phyloP scores from a whole-genome alignment of 2,888 invertebrate species.

The Drosophila formosana region DNA sequence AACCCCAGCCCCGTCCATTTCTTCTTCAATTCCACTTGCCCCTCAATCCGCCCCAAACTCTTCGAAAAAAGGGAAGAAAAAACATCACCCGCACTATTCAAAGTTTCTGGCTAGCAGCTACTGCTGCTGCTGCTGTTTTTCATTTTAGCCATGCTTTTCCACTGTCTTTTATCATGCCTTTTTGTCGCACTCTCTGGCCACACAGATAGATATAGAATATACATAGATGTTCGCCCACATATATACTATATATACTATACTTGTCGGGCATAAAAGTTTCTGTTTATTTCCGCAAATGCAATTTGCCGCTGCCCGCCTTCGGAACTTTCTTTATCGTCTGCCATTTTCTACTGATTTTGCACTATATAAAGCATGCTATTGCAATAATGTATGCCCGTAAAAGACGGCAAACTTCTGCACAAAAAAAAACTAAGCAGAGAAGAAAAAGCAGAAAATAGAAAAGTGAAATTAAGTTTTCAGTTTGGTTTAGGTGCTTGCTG shows the following conservation, averaged over 20 bases:
- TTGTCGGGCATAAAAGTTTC: conserved; percentile 68
- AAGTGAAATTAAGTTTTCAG: conserved; percentile 76
- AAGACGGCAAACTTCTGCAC: conserved; percentile 46
- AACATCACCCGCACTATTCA: conserved; percentile 65
- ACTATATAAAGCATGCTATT: conserved; percentile 76
- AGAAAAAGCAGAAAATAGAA: conserved; percentile 38
- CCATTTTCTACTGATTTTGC: conserved; percentile 78
- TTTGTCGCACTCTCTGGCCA: conserved; percentile 37
- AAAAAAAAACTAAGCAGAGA: conserved; percentile 11
- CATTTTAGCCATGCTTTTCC: conserved; percentile 59
- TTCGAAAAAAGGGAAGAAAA: neutral
- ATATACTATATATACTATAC: conserved; percentile 25
- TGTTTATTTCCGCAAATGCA: conserved; percentile 80
- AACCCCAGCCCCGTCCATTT: neutral
- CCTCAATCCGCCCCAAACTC: neutral
- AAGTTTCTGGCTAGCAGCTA: conserved; percentile 55
- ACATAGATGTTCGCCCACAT: conserved; percentile 14
- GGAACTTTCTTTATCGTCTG: conserved; percentile 73
- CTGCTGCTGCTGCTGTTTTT: conserved; percentile 50
- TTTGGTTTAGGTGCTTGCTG: conserved; percentile 35
- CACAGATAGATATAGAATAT: conserved; percentile 20
- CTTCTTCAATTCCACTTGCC: conserved; percentile 1
- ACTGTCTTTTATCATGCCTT: conserved; percentile 61
- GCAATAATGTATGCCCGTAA: conserved; percentile 72
- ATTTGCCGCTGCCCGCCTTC: conserved; percentile 64